A percentile compares a stretch with the other conserved stretches of the same genome.
Conservation (phyloP, 2,113 vertebrate species). For the Crotophaga sulcirostris region DNA sequence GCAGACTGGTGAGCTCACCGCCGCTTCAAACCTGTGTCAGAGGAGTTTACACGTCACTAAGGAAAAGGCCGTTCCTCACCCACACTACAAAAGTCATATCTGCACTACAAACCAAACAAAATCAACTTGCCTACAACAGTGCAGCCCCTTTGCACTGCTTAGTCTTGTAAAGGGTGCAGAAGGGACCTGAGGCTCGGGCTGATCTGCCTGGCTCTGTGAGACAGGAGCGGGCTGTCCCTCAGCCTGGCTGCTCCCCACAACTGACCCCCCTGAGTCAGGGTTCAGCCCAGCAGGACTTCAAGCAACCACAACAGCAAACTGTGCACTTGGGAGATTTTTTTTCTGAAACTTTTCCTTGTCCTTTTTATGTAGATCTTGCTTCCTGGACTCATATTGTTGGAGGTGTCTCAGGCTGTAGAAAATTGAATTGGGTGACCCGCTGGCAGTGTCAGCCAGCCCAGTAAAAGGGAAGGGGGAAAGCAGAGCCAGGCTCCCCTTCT, state of each 20-base stretch:
- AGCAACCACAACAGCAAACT: neutral
- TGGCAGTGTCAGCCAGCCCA: neutral
- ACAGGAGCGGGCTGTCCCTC: neutral
- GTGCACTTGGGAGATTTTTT: neutral
- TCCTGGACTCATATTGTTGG: neutral
- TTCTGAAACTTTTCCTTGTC: neutral
- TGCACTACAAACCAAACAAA: neutral
- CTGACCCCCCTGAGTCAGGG: accelerated
- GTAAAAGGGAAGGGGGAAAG: neutral
- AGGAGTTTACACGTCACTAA: neutral
- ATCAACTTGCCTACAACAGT: neutral
- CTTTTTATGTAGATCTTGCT: neutral
- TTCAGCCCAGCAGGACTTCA: neutral
- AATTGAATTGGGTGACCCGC: neutral
- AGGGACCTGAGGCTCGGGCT: neutral
- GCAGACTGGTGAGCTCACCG: neutral
- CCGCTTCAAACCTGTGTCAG: neutral
- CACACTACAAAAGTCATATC: neutral
- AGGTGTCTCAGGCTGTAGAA: neutral
- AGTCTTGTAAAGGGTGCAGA: neutral
- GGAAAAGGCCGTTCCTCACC: neutral
- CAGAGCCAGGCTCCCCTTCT: neutral
- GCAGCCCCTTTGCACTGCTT: neutral
- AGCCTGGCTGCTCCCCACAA: neutral
- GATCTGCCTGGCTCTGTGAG: accelerated